Base-by-base conservation (phyloP, 2,888 invertebrate genomes). In the Ashinkailepas kermadecensis region DNA sequence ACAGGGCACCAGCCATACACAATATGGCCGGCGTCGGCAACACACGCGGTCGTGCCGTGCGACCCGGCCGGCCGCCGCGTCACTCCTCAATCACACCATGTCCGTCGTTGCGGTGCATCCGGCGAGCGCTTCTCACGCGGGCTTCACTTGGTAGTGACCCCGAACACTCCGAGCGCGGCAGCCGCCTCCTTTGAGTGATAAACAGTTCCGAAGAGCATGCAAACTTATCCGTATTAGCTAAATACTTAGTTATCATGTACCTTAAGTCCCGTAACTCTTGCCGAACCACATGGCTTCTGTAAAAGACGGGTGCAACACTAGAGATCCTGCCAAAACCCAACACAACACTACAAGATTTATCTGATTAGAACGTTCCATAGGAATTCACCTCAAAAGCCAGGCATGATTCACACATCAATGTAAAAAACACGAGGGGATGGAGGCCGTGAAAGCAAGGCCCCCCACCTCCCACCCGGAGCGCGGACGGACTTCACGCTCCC, bases 311-410 rank as follows among this genome's bases (percentile, higher is more conserved):
- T 39, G 70, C 70, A 39, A 23, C 70, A 70, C 70, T 70, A 70
- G 25, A 39, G 23, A 70, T 70, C 70, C 70, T 13, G 70, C 70
- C 23, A 70, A 70, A 70, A 70, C 70, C 70, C 39, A 25, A 13
- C 70, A 70, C 70, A 15, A 70, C 70, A 70, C 70, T 70, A 70
- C 10, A 25, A 39, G 70, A 70, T 70, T 70, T 70, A 15, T 74
- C 54, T 56, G 21, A 74, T 39, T 74, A 74, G 54, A 54, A 21
- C 74, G 21, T 21, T 56, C 56, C 74, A 21, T 21, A 23, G 21
- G 11, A 56, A 10, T 18, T 21, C 21, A 15, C 56, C 56, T 74
- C 74, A 21, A 3, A 74, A 74, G 74, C 21, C 74, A 56, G 56
- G 74, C 74, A 74, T 56, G 54, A 54, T 56, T 23, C 65, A 13